Base-by-base conservation (phyloP, 2,113 vertebrate species). In the Propithecus coquereli region DNA sequence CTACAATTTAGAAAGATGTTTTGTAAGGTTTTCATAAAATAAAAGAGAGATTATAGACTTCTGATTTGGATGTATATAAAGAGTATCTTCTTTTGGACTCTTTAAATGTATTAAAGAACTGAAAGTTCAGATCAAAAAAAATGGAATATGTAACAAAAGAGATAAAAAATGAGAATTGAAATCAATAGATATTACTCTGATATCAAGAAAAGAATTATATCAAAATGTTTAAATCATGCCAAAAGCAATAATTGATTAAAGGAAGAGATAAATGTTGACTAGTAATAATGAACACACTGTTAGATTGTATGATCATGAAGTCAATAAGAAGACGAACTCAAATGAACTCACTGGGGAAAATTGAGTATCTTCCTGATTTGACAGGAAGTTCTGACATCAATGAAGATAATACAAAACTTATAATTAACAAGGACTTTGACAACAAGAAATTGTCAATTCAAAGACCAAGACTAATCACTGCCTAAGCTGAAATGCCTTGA, bases 21-120 rank as follows among this genome's bases (percentile, higher is more conserved):
- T 93, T 93, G 16, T 40, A 87, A 73, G 17, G 22, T 91, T 94
- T 96, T 61, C 77, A 84, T 88, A 90, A 85, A 93, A 68, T 81
- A 87, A 74, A 25, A 43, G 43, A 90, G 8, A 91, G 23, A 94
- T 61, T 77, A 47, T 54, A 90, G 43, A 87, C 59, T 47, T 65
- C 54, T 80, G 23, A 92, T 74, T 68, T 89, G 34, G 50, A 81
- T 77, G 2, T 83, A 71, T 37, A 40, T 40, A 84, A 84, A 61
- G 43, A 8, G 4, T 79, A 74, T 68, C 40, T 63, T 84, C 34
- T 89, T 97, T 90, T 59, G 65, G 18, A 11, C 43, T 94, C 74
- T 79, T 91, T 77, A 87, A 90, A 87, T 43, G 82, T 87, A 77
- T 93, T 77, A 57, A 96, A 73, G 17, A 95, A 68, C 57, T 37